Conservation (phyloP, 1,140 invertebrate genomes). For the Apis dorsata region DNA sequence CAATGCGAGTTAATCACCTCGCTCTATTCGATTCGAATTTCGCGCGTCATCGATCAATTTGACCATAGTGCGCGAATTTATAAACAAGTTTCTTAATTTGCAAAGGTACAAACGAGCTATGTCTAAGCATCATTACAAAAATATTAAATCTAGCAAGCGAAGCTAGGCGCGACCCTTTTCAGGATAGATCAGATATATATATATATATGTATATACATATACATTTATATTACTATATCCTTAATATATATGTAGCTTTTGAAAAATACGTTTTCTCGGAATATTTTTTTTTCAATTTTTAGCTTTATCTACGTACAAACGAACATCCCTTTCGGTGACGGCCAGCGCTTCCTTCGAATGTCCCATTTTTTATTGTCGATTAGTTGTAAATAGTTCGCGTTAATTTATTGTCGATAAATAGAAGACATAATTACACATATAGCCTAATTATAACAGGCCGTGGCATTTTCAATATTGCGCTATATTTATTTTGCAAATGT, state of each 20-base stretch:
- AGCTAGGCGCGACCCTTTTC: conserved; percentile 68
- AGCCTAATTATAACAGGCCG: conserved; percentile 16
- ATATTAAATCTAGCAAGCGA: conserved; percentile 81
- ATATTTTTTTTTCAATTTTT: conserved; percentile 46
- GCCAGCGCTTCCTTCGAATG: conserved; percentile 59
- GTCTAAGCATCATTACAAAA: conserved; percentile 79
- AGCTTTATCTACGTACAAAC: conserved; percentile 38
- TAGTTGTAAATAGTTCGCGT: conserved; percentile 55
- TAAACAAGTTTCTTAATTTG: conserved; percentile 37
- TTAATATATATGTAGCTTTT: conserved; percentile 47
- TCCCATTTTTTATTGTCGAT: conserved; percentile 57
- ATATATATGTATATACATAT: conserved; percentile 43
- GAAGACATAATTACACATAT: conserved; percentile 51
- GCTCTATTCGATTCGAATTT: conserved; percentile 11
- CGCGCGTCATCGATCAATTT: neutral
- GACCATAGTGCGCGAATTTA: neutral
- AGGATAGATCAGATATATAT: conserved; percentile 37
- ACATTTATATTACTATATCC: conserved; percentile 52
- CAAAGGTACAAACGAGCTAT: conserved; percentile 71
- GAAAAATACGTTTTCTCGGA: conserved; percentile 56
- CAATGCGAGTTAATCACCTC: conserved; percentile 6
- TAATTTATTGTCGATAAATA: conserved; percentile 62
- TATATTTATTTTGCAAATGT: conserved; percentile 11
- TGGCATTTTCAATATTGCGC: conserved; percentile 5
- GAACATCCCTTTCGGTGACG: conserved; percentile 56